Percentiles rank a stretch among this genome's conserved stretches.
Conservation (phyloP, 2,888 invertebrate genomes). For the Lamellibrachia satsuma region DNA sequence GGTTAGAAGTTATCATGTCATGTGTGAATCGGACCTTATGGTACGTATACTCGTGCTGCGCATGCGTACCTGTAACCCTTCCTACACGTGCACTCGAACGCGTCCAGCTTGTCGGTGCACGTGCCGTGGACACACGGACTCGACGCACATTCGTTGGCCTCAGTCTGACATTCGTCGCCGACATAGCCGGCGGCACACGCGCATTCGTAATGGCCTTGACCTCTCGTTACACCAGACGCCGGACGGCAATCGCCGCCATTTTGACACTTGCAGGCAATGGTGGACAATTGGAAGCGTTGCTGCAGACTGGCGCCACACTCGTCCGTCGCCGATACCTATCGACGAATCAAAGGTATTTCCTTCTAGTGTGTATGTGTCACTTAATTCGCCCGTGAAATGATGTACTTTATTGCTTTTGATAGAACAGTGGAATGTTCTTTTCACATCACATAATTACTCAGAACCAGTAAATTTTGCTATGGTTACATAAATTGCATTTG, state of each 20-base stretch:
- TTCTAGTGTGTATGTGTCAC: background rate
- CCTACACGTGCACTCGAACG: slow-evolving; percentile 1
- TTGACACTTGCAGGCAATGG: background rate
- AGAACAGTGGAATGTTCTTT: background rate
- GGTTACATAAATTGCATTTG: background rate
- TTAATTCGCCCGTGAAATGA: background rate
- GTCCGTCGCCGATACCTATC: background rate
- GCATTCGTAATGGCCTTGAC: background rate
- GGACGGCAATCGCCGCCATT: background rate
- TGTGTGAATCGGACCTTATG: too few species aligned
- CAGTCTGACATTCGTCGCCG: background rate
- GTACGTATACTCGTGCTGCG: too few species aligned
- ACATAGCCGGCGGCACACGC: background rate
- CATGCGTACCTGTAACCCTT: slow-evolving; percentile 14
- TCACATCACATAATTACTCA: background rate
- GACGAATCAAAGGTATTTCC: background rate
- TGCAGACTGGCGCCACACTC: background rate
- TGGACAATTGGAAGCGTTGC: background rate
- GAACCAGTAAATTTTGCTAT: background rate
- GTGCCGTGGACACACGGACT: slow-evolving; percentile 20
- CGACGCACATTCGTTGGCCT: background rate
- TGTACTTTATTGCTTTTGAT: background rate
- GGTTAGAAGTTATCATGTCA: too few species aligned
- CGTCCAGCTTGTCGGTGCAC: slow-evolving; percentile 18
- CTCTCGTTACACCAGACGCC: background rate